A percentile compares a stretch with the other conserved stretches of the same genome.
Conservation (phyloP, 2,113 vertebrate genomes). For the Forbesichthys papilliferus region DNA sequence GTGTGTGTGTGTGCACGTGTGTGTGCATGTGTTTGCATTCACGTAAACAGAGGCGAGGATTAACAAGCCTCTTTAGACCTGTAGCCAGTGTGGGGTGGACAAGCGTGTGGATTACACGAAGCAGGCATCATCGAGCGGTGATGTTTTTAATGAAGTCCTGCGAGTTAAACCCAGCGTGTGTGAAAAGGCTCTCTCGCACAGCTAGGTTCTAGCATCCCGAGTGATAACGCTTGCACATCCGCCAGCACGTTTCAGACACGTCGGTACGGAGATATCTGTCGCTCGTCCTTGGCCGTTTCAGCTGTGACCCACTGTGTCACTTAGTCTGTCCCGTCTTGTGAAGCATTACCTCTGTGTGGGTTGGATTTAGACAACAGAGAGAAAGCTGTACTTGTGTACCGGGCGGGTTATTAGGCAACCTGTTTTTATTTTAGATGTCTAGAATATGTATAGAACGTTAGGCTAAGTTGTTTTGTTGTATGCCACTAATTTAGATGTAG, state of each 20-base stretch:
- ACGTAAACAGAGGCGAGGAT: conserved; percentile 35
- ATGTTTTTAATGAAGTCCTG: conserved; percentile 68
- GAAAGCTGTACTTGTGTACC: conserved; percentile 51
- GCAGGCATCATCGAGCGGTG: conserved; percentile 45
- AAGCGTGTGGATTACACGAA: conserved; percentile 49
- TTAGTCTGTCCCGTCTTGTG: conserved; percentile 68
- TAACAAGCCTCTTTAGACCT: conserved; percentile 60
- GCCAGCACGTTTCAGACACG: conserved; percentile 40
- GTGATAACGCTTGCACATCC: conserved; percentile 21
- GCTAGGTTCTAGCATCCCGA: conserved; percentile 17
- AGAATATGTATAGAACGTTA: background rate
- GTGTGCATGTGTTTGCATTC: conserved; percentile 8
- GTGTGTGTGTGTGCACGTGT: conserved; percentile 16
- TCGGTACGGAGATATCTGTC: conserved; percentile 47
- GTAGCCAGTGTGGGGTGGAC: conserved; percentile 33
- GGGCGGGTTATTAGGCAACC: conserved; percentile 33
- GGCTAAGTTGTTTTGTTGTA: background rate
- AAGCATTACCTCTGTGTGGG: conserved; percentile 65
- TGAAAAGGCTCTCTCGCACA: conserved; percentile 29
- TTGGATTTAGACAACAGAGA: conserved; percentile 65
- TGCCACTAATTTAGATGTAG: no score
- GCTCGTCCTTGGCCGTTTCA: conserved; percentile 42
- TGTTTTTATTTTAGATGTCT: conserved; percentile 24
- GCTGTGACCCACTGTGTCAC: conserved; percentile 62
- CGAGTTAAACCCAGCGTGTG: conserved; percentile 54